Evolutionary conservation across 2,797 vertebrate genomes (phyloP), one percentile per base, ranked within the genome.

Genomic region (Poeciliopsis paucimaculata): DNA sequence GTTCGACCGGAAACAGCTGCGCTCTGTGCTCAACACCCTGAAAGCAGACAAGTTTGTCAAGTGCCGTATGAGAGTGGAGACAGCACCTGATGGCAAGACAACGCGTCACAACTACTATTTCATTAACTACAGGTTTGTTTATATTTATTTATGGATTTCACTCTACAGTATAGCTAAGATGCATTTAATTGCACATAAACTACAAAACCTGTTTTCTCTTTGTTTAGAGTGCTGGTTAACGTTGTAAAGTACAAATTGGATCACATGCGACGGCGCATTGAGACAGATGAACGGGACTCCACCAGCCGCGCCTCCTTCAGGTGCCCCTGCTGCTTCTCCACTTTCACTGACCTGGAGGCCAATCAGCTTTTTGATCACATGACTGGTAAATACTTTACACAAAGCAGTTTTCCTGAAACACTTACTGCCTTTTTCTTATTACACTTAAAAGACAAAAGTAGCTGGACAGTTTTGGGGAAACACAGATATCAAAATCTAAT

Each of bases 241-340:
- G 98, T 99, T 76, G 98, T 99, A 68, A 99, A 99, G 88, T 99
- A 99, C 88, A 99, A 99, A 90, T 89, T 99, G 94, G 98, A 99
- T 92, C 98, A 99, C 94, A 99, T 99, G 97, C 96, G 98, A n/a
- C 94, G 98, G 1, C 96, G 98, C 81, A 99, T 99, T 55, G 98
- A 99, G 94, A 99, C 97, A 0, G 98, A 99, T 39, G 98, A 99
- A 87, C 96, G 98, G n/a, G 98, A 99, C 91, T 98, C 97, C 43
- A 99, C 98, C 84, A 99, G 98, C 82, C 96, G 98, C 0, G 98
- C 98, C 18, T 99, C 98, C 53, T 99, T 99, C 88, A 96, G 96
- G 43, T 99, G 98, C 76, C 98, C 98, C 68, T 96, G 96, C 90
- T 99, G 98, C 92, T 95, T 86, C 92, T 98, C 95, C 92, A 98